A percentile compares a stretch with the other conserved stretches of the same genome.
Conservation (phyloP, 2,113 vertebrate species). For the Gavia stellata region DNA sequence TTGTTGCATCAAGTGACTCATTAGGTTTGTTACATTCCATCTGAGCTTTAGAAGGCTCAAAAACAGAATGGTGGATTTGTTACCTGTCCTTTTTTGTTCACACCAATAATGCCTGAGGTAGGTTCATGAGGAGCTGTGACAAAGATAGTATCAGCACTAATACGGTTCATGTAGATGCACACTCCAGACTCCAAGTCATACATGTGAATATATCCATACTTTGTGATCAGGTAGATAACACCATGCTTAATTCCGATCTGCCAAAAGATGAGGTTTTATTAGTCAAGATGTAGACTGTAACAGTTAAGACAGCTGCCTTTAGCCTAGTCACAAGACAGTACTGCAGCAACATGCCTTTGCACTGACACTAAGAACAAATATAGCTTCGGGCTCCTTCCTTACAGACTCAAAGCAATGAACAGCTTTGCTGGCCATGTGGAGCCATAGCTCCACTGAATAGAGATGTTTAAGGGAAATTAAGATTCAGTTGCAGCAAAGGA, state of each 20-base stretch:
- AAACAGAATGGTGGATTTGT: not conserved
- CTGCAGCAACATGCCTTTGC: not conserved
- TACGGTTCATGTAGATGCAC: constrained; percentile 93
- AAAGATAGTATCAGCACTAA: constrained; percentile 92
- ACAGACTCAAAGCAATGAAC: not conserved
- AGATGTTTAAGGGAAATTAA: not conserved
- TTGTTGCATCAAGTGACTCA: not conserved
- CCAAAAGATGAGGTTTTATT: not conserved
- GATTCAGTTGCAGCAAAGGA: not conserved
- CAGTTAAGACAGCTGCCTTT: not conserved
- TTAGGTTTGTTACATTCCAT: not conserved
- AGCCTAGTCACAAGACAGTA: not conserved
- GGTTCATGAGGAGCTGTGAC: constrained; percentile 88
- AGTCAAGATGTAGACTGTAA: not conserved
- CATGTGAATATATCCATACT: constrained; percentile 90
- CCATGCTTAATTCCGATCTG: constrained; percentile 88
- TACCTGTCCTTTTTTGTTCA: constrained; percentile 95
- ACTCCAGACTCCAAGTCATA: constrained; percentile 90
- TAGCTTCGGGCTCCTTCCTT: not conserved
- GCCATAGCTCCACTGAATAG: not conserved
- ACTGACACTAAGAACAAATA: not conserved
- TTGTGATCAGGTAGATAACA: constrained; percentile 91
- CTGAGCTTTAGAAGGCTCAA: not conserved
- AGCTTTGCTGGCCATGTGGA: not conserved
- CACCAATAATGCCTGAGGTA: constrained; percentile 90